phyloP scores from a whole-genome alignment of 2,888 invertebrate genomes.

The Lasioglossum lativentre region DNA sequence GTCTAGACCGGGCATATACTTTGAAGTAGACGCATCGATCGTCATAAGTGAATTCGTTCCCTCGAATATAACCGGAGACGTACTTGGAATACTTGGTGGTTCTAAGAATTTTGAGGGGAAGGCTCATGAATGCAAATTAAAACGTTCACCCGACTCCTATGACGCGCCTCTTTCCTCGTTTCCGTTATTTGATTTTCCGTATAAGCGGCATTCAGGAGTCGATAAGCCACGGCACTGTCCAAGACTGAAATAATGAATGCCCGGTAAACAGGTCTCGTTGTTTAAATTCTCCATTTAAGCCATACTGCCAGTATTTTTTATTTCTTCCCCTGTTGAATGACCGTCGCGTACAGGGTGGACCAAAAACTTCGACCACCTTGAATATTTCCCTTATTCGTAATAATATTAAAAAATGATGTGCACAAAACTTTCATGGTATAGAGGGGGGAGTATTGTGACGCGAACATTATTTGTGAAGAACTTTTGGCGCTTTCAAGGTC shows the following conservation, averaged over 20 bases:
- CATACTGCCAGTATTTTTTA: background rate
- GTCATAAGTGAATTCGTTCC: constrained; percentile 78
- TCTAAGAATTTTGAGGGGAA: constrained; percentile 77
- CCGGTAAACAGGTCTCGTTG: constrained; percentile 28
- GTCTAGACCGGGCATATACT: constrained; percentile 21
- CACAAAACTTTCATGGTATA: background rate
- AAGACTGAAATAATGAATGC: constrained; percentile 52
- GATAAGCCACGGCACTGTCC: constrained; percentile 47
- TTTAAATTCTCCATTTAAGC: constrained; percentile 24
- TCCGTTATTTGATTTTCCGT: constrained; percentile 62
- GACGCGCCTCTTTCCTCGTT: constrained; percentile 52
- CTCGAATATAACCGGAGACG: constrained; percentile 74
- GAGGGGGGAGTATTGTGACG: background rate
- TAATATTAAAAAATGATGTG: background rate
- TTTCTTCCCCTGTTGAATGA: too few relatives aligned
- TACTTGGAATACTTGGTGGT: constrained; percentile 77
- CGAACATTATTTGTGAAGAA: too few relatives aligned
- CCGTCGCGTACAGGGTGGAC: background rate
- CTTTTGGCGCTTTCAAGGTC: too few relatives aligned
- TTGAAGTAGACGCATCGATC: constrained; percentile 74
- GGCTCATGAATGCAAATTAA: constrained; percentile 84
- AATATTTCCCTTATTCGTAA: background rate
- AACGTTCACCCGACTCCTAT: constrained; percentile 73
- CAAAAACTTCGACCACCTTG: background rate
- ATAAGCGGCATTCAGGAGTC: constrained; percentile 61